Evolutionary conservation across 2,888 invertebrate genomes (phyloP).

Genomic region (Sphinx pinastri): DNA sequence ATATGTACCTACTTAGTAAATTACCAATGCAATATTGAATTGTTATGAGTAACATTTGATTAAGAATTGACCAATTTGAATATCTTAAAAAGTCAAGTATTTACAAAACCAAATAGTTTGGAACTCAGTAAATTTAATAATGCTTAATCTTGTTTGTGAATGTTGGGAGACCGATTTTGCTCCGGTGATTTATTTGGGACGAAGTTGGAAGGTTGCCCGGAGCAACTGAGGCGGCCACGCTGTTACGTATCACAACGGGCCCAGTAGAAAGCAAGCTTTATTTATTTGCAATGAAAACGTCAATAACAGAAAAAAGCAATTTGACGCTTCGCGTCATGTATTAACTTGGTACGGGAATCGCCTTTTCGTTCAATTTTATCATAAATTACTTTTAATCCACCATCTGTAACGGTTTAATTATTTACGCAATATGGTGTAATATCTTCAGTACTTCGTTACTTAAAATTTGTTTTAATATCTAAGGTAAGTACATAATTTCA

Average conservation of each 20-base stretch:
- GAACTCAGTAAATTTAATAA: slow-evolving; percentile 67
- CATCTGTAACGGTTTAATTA: not conserved
- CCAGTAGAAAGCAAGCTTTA: slow-evolving; percentile 33
- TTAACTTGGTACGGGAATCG: slow-evolving; percentile 8
- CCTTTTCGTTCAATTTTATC: slow-evolving; percentile 6
- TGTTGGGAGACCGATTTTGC: slow-evolving; percentile 60
- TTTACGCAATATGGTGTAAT: not conserved
- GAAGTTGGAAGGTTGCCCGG: slow-evolving; percentile 70
- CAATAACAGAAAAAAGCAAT: slow-evolving; percentile 26
- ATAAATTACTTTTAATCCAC: not conserved
- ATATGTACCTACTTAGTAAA: too few relatives aligned
- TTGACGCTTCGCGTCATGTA: slow-evolving; percentile 15
- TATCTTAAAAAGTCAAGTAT: not conserved
- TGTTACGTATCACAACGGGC: slow-evolving; percentile 35
- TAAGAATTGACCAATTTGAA: not conserved
- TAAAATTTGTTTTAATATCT: too few relatives aligned
- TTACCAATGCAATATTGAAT: not conserved
- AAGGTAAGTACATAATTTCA: too few relatives aligned
- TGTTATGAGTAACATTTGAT: slow-evolving; percentile 1
- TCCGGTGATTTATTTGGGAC: slow-evolving; percentile 68
- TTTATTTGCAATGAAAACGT: slow-evolving; percentile 29
- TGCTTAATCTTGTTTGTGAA: slow-evolving; percentile 68
- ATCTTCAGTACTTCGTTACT: too few relatives aligned
- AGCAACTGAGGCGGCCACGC: slow-evolving; percentile 42
- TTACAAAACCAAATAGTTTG: slow-evolving; percentile 16